phyloP scores from a whole-genome alignment of 2,888 invertebrate species.

The Cepaea hortensis region DNA sequence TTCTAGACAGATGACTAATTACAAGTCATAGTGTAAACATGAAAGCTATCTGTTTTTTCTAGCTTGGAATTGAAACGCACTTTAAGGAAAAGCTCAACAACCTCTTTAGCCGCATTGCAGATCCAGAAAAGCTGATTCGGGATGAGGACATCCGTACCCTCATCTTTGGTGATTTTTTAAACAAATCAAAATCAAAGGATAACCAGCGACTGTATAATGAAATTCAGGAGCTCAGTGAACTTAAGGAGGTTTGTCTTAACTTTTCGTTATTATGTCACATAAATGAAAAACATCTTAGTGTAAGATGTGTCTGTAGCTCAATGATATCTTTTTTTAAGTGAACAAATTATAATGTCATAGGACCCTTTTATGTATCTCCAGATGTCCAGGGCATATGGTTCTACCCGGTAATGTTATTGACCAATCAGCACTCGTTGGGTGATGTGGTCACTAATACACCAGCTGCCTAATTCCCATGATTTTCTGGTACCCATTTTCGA shows the following conservation, averaged over 20 bases:
- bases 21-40: too few relatives aligned
- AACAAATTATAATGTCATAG: neutral
- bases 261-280: neutral
- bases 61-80: slow-evolving; percentile 70
- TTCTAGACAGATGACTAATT: neutral
- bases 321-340: neutral
- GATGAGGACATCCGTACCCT: slow-evolving; percentile 74
- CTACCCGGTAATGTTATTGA: too few relatives aligned
- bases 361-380: too few relatives aligned
- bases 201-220: slow-evolving; percentile 72
- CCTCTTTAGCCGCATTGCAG: slow-evolving; percentile 70
- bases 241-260: slow-evolving; percentile 65
- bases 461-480: too few relatives aligned
- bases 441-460: too few relatives aligned
- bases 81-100: slow-evolving; percentile 74
- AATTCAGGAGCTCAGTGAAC: slow-evolving; percentile 68
- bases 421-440: too few relatives aligned
- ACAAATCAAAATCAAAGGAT: slow-evolving; percentile 60
- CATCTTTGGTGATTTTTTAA: slow-evolving; percentile 75
- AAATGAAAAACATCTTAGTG: too few relatives aligned
- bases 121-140: slow-evolving; percentile 65
- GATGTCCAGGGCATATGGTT: too few relatives aligned
- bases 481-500: too few relatives aligned
- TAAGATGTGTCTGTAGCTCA: too few relatives aligned
- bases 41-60: neutral